Evolutionary conservation across 37 sponge, comb jelly and placozoan genomes (phyloP).

Genomic region (Ianthella basta): DNA sequence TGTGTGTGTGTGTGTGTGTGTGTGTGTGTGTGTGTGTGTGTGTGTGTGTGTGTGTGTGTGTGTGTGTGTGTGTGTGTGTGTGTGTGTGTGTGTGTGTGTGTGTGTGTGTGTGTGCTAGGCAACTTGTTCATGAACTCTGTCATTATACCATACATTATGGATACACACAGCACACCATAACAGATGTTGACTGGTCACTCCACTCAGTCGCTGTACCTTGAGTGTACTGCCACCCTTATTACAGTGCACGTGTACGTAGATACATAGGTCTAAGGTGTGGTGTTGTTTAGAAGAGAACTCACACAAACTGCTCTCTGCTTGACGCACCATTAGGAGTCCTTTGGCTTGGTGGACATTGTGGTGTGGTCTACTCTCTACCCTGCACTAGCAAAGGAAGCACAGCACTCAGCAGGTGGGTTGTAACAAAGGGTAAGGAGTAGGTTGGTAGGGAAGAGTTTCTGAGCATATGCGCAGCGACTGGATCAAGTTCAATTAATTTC

Average conservation of each 20-base stretch:
- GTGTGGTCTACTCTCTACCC: conserved; percentile 65
- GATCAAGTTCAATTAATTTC: too few relatives aligned
- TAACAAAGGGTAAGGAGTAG: not conserved
- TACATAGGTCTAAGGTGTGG: not conserved
- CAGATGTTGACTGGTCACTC: too few relatives aligned
- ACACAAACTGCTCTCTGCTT: not conserved
- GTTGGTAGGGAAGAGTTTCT: not conserved
- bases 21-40: conserved; percentile 29
- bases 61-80: conserved; percentile 29
- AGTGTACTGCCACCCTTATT: too few relatives aligned
- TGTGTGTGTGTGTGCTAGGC: not conserved
- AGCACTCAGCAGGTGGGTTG: conserved; percentile 33
- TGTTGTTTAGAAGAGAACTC: not conserved
- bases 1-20: not conserved
- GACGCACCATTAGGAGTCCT: conserved; percentile 14
- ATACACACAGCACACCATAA: too few relatives aligned
- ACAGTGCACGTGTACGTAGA: not conserved
- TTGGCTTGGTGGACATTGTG: conserved; percentile 63
- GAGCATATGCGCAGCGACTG: too few relatives aligned
- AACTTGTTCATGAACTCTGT: not conserved
- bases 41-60: conserved; percentile 18
- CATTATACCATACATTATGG: not conserved
- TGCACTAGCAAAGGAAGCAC: conserved; percentile 39
- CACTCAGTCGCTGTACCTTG: too few relatives aligned
- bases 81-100: conserved; percentile 13